phyloP scores from a whole-genome alignment of 2,113 vertebrate genomes.

The Talpa occidentalis region DNA sequence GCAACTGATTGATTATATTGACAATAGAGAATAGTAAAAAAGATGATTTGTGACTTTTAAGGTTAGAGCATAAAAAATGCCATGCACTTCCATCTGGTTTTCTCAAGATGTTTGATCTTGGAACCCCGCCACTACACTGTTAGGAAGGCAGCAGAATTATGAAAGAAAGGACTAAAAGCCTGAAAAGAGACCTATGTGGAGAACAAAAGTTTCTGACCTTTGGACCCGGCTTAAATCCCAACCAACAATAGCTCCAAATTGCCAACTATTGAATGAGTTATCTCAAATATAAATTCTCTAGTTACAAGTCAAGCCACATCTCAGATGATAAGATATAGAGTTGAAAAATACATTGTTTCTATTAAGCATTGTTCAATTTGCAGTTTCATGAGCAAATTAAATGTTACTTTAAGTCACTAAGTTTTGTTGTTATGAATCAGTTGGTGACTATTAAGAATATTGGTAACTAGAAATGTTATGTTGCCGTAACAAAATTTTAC shows the following conservation, averaged over 20 bases:
- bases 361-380: not conserved
- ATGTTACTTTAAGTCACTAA: not conserved
- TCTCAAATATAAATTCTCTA: not conserved
- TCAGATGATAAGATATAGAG: not conserved
- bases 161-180: not conserved
- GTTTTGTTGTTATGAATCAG: not conserved
- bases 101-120: not conserved
- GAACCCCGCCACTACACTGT: not conserved
- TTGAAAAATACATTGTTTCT: not conserved
- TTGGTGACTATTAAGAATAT: not conserved
- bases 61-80: not conserved
- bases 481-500: not conserved
- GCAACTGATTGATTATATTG: not conserved
- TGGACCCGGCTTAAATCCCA: not conserved
- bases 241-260: not conserved
- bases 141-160: not conserved
- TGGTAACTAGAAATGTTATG: not conserved
- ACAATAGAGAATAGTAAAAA: not conserved
- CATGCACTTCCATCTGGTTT: not conserved
- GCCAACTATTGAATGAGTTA: not conserved
- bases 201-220: not conserved
- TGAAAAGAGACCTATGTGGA: not conserved
- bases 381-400: not conserved
- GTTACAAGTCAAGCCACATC: not conserved
- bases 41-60: not conserved